These are phyloP conservation scores for Diaperis boleti DNA, from an alignment of 2,888 invertebrate genomes.

Conservation along the genomic window DNA sequence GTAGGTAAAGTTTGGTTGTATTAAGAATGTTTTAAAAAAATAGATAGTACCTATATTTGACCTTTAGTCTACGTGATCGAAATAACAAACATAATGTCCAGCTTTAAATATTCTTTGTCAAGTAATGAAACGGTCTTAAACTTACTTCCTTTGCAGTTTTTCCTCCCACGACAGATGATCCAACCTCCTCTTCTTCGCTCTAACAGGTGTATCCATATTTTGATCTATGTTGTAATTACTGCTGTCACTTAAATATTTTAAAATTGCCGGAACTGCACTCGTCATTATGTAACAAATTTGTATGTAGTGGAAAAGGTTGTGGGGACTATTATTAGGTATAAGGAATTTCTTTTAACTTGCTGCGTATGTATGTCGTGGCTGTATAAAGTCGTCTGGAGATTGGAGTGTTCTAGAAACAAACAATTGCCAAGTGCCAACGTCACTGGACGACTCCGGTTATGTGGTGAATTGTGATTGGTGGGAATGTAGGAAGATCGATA, in stretches of 20 bases:
- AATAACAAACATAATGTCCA: background rate
- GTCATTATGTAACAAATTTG: constrained; percentile 22
- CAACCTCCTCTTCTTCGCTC: constrained; percentile 79
- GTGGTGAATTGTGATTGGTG: constrained; percentile 20
- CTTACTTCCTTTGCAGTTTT: constrained; percentile 89
- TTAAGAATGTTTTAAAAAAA: too few species aligned
- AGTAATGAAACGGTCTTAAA: too few species aligned
- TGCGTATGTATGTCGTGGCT: constrained; percentile 5
- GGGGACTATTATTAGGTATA: too few species aligned
- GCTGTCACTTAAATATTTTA: constrained; percentile 58
- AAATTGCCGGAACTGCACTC: constrained; percentile 55
- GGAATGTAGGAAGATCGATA: background rate
- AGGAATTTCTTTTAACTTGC: too few species aligned
- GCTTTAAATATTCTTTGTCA: too few species aligned
- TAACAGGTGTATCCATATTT: constrained; percentile 51
- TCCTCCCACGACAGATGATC: constrained; percentile 90
- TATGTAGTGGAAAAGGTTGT: too few species aligned
- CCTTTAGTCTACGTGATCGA: background rate
- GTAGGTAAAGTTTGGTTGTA: too few species aligned
- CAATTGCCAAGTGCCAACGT: background rate
- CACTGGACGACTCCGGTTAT: constrained; percentile 4
- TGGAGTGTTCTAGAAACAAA: constrained; percentile 10
- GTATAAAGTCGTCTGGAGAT: background rate
- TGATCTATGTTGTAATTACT: constrained; percentile 54
- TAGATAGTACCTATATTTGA: background rate